phyloP scores from a whole-genome alignment of 1,140 invertebrate genomes.

The Portunus trituberculatus region DNA sequence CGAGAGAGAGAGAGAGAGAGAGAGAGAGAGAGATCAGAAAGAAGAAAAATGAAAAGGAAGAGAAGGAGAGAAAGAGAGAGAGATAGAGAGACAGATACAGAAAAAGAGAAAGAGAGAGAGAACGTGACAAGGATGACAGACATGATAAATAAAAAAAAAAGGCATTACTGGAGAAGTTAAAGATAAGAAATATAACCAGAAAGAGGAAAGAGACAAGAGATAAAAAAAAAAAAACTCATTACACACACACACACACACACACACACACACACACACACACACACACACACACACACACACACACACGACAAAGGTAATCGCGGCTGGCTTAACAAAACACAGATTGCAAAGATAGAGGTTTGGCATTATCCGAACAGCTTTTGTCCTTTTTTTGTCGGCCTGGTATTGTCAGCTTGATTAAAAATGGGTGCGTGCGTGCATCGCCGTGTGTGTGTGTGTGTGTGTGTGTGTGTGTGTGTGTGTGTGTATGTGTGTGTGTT shows the following conservation, averaged over 20 bases:
- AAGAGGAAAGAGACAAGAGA: background rate
- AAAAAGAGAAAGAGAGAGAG: background rate
- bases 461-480: background rate
- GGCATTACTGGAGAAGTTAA: background rate
- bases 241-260: conserved; percentile 10
- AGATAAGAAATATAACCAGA: background rate
- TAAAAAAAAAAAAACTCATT: background rate
- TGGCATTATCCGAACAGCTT: background rate
- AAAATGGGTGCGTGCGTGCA: background rate
- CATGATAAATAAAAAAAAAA: background rate
- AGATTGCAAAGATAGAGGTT: background rate
- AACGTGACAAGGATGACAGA: too few species aligned
- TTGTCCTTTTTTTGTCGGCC: background rate
- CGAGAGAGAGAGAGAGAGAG: background rate
- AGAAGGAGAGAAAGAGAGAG: background rate
- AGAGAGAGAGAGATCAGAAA: background rate
- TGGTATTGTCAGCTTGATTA: background rate
- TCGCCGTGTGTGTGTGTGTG: background rate
- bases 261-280: conserved; percentile 17
- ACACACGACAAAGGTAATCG: background rate
- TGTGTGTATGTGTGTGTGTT: too few species aligned
- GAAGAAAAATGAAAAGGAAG: too few species aligned
- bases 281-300: background rate
- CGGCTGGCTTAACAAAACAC: background rate
- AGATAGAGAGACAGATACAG: background rate